Conservation (phyloP, 2,888 invertebrate species). For the Aromia moschata region DNA sequence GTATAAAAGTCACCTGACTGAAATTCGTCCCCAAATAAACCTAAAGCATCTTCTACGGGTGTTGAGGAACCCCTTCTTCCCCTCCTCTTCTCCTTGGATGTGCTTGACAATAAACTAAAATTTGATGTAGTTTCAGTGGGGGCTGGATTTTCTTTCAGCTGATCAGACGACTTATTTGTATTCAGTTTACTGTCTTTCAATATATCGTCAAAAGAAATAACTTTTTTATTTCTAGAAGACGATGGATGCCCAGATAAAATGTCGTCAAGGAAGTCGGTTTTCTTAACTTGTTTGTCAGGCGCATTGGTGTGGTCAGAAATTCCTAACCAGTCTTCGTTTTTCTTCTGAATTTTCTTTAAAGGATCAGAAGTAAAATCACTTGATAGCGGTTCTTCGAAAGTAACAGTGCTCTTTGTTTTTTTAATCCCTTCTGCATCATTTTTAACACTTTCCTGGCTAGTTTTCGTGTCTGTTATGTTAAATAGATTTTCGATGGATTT, state of each 20-base stretch:
- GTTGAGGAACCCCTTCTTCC: slow-evolving; percentile 48
- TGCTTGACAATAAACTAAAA: slow-evolving; percentile 25
- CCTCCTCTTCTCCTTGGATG: slow-evolving; percentile 53
- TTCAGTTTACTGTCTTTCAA: slow-evolving; percentile 52
- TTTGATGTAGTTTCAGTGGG: slow-evolving; percentile 25
- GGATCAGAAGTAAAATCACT: slow-evolving; percentile 27
- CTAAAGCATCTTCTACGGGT: slow-evolving; percentile 68
- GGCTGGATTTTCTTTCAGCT: slow-evolving; percentile 29
- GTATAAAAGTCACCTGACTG: slow-evolving; percentile 33
- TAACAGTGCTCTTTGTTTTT: slow-evolving; percentile 31
- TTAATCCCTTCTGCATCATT: slow-evolving; percentile 5
- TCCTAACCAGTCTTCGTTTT: slow-evolving; percentile 55
- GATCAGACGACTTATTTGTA: slow-evolving; percentile 20
- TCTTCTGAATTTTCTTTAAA: slow-evolving; percentile 26
- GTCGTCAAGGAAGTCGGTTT: slow-evolving; percentile 55
- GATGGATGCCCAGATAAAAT: slow-evolving; percentile 50
- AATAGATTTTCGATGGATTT: slow-evolving; percentile 53
- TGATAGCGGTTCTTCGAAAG: slow-evolving; percentile 30
- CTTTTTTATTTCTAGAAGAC: slow-evolving; percentile 46
- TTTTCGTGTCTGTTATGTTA: slow-evolving; percentile 33
- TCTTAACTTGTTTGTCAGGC: slow-evolving; percentile 45
- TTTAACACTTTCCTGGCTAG: slow-evolving; percentile 17
- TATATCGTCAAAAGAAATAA: slow-evolving; percentile 55
- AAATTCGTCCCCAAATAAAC: slow-evolving; percentile 56
- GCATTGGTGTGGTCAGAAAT: slow-evolving; percentile 42